phyloP scores from a whole-genome alignment of 2,113 vertebrate genomes.

The Strigops habroptila region DNA sequence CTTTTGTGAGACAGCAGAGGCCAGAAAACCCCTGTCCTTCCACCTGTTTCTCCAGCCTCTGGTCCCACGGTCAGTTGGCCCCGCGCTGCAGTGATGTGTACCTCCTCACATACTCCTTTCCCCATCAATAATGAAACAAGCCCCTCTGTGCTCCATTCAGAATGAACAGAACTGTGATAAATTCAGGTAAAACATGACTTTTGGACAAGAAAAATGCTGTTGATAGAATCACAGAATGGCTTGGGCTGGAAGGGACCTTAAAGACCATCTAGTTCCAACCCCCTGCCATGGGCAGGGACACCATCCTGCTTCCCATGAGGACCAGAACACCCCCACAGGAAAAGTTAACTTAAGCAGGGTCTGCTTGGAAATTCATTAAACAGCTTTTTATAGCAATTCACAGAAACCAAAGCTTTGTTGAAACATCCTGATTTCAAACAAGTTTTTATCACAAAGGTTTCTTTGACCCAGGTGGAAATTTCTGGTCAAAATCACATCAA shows the following conservation, averaged over 20 bases:
- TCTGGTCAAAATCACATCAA: background rate
- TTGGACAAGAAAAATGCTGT: background rate
- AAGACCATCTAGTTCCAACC: background rate
- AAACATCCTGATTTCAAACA: background rate
- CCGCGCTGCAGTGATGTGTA: accelerated
- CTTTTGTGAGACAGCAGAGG: slow-evolving; percentile 21
- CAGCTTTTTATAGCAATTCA: background rate
- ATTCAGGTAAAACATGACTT: background rate
- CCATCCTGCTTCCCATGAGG: background rate
- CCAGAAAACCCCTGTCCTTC: background rate
- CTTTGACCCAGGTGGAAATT: background rate
- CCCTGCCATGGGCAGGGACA: background rate
- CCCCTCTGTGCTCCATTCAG: background rate
- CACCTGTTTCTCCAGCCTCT: background rate
- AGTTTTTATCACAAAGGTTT: background rate
- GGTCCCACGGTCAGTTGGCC: accelerated
- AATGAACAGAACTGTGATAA: background rate
- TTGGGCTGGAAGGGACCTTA: background rate
- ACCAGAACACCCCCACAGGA: background rate
- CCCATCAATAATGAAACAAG: background rate
- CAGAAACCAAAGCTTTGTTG: background rate
- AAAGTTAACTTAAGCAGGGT: background rate
- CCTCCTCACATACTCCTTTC: background rate
- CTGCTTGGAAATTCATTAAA: background rate
- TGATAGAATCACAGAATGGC: background rate